Percentiles rank a stretch among this genome's conserved stretches.
phyloP scores from a whole-genome alignment of 2,888 invertebrate species.

The Tenodera sinensis region DNA sequence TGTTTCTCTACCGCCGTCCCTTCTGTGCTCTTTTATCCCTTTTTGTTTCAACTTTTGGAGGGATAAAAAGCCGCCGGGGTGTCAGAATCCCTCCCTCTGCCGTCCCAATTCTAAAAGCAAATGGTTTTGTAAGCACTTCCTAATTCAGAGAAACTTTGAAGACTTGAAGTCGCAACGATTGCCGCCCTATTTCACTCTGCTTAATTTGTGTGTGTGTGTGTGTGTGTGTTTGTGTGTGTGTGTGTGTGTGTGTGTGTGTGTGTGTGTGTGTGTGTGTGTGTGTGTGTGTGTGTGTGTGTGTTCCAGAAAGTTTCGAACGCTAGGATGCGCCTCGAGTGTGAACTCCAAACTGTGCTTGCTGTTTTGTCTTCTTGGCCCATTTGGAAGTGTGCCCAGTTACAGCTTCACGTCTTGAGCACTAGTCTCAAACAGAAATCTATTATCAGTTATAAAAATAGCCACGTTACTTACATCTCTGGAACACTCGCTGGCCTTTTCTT shows the following conservation, averaged over 20 bases:
- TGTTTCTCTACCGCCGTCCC: background rate
- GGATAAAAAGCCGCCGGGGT: background rate
- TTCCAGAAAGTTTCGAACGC: background rate
- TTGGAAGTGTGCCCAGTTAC: background rate
- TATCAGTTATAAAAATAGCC: background rate
- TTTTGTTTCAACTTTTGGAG: background rate
- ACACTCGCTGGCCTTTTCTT: background rate
- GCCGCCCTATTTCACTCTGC: background rate
- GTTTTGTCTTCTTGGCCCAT: background rate
- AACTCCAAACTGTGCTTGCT: background rate
- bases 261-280: background rate
- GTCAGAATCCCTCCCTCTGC: background rate
- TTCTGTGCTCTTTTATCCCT: background rate
- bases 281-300: background rate
- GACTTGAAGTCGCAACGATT: background rate
- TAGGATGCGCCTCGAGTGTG: background rate
- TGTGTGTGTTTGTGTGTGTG: too few relatives aligned
- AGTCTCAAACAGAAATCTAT: background rate
- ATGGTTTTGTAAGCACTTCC: conserved; percentile 9
- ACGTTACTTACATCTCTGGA: background rate
- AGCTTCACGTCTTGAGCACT: background rate
- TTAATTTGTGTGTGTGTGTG: background rate
- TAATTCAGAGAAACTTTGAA: background rate
- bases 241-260: too few relatives aligned
- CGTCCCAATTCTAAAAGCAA: background rate